A percentile compares a stretch with the other conserved stretches of the same genome.
phyloP scores from a whole-genome alignment of 2,113 vertebrate species.

The Syngnathoides biaculeatus region DNA sequence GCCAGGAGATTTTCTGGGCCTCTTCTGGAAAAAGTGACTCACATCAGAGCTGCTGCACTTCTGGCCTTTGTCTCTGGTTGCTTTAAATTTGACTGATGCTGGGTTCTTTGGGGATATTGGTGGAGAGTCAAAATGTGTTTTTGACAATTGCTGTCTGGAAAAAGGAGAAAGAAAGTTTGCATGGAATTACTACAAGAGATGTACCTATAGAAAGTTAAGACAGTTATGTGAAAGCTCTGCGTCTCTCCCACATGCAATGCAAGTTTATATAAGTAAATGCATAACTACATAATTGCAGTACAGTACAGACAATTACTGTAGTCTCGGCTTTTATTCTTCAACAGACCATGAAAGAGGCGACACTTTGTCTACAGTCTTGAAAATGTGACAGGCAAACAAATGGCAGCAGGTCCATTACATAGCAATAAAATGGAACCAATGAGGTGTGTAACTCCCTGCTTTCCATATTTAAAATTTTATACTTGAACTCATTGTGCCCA shows the following conservation, averaged over 20 bases:
- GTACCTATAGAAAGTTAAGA: not conserved
- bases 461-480: constrained; percentile 58
- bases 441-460: constrained; percentile 52
- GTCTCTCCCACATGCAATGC: not conserved
- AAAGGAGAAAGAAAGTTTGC: constrained; percentile 7
- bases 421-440: constrained; percentile 66
- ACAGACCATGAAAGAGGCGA: constrained; percentile 26
- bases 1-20: constrained; percentile 23
- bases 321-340: constrained; percentile 20
- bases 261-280: not conserved
- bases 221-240: not conserved
- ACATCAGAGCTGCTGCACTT: constrained; percentile 50
- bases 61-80: constrained; percentile 29
- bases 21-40: constrained; percentile 71
- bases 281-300: constrained; percentile 8
- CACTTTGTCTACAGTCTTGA: constrained; percentile 42
- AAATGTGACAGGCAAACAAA: constrained; percentile 67
- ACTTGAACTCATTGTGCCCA: constrained; percentile 43
- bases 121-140: constrained; percentile 71
- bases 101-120: constrained; percentile 64
- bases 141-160: constrained; percentile 77
- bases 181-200: not conserved
- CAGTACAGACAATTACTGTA: constrained; percentile 11
- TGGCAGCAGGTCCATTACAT: constrained; percentile 48
- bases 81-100: constrained; percentile 49